Evolutionary conservation across 2,888 invertebrate species (phyloP).

Genomic region (Zootermopsis nevadensis): DNA sequence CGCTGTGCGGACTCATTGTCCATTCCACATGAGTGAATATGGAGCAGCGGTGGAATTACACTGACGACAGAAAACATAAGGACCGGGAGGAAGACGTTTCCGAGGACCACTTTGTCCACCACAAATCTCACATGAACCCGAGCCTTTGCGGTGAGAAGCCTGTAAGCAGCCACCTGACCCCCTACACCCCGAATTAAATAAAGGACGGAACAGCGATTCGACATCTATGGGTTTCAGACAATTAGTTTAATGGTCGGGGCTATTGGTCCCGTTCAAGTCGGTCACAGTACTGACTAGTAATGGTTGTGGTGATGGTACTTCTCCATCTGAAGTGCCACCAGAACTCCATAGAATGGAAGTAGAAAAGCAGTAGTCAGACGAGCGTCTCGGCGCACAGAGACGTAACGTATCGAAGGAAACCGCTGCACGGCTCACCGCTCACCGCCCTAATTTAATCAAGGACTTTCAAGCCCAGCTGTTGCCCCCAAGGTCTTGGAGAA

Average conservation of each 20-base stretch:
- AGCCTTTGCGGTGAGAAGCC: too few relatives aligned
- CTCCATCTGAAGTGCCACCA: not conserved
- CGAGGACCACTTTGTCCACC: too few relatives aligned
- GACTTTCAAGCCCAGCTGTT: constrained; percentile 49
- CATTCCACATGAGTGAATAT: too few relatives aligned
- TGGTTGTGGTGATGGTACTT: not conserved
- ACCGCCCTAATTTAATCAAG: constrained; percentile 49
- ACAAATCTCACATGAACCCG: too few relatives aligned
- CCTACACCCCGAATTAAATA: too few relatives aligned
- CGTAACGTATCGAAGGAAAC: not conserved
- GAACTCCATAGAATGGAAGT: not conserved
- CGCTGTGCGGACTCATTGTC: too few relatives aligned
- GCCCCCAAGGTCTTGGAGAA: constrained; percentile 12
- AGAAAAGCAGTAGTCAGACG: not conserved
- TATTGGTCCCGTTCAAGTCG: not conserved
- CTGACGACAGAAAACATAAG: too few relatives aligned
- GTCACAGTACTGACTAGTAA: not conserved
- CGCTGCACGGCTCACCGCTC: constrained; percentile 35
- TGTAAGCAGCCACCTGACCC: too few relatives aligned
- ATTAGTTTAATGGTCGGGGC: not conserved
- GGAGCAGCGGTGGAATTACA: too few relatives aligned
- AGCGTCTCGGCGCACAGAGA: not conserved
- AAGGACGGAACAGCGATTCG: too few relatives aligned
- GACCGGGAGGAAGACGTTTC: too few relatives aligned
- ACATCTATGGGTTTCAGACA: not conserved